Evolutionary conservation across 1,140 invertebrate genomes (phyloP), one percentile per base, ranked within the genome.

Genomic region (Grapholita molesta): DNA sequence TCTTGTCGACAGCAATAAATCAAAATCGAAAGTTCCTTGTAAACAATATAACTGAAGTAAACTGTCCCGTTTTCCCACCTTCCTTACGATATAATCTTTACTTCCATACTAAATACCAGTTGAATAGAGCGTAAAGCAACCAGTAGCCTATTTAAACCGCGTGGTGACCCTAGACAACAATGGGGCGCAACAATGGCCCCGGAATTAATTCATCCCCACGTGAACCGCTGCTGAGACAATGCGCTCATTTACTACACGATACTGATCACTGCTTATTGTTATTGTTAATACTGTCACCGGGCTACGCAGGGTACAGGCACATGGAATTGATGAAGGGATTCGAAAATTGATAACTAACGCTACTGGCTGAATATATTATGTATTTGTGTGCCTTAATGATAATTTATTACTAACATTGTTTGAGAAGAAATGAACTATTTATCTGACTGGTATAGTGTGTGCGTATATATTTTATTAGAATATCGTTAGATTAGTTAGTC

Each of bases 191-290:
- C 55, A 61, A 61, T 30, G 24, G 15, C 42, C 28, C 24, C 25
- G 55, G 55, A 61, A 61, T 61, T 61, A 61, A 61, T 61, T 61
- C 55, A 32, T 18, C 55, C 55, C 23, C 55, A 30, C 55, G 28
- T 61, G 55, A 61, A 61, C 25, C 23, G 53, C 53, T 61, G 18
- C 55, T 61, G 25, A 61, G 55, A 61, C 55, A 61, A 61, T 61
- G 55, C 5, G 28, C 8, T 61, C 55, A 61, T 61, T 61, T 61
- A 25, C 25, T 61, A 61, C 55, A 61, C 55, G 55, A n/a, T 28
- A 28, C 55, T 61, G 55, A 28, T 32, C 24, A 61, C 55, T 61
- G 55, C n/a, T 61, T 61, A 32, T 61, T 61, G 25, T 61, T 61
- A 61, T 61, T 61, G 55, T n/a, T n/a, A n/a, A n/a, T n/a, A n/a